Base-by-base conservation (phyloP, 92 coral and sea anemone genomes). In the Hydrozoanthus gracilis region DNA sequence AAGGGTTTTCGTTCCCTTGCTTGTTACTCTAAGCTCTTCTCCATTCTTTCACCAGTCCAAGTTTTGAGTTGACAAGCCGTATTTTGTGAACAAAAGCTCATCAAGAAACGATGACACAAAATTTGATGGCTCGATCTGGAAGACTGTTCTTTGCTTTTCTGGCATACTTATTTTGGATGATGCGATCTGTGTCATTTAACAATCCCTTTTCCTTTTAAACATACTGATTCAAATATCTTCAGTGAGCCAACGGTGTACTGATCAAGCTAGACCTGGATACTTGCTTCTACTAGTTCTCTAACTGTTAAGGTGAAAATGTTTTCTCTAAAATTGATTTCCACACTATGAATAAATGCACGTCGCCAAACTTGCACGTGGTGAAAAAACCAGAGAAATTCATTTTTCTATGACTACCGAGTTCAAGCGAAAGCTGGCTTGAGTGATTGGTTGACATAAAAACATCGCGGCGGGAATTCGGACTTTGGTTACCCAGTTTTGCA, bases 1-100 rank as follows among this genome's bases (percentile, higher is more conserved):
- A 64, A 93, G 86, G 50, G 90, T 87, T 82, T 93, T 93, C 55
- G 88, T 66, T 47, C 92, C 95, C 67, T 86, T 90, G 46, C 90
- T 89, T 13, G 89, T 93, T n/a, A 88, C 72, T 44, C 69, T 66
- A 7, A 91, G 89, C 15, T 91, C 93, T 71, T 90, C 93, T n/a
- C 89, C 89, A n/a, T 75, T 56, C 65, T 61, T 86, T 71, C 92
- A 71, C 93, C 91, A 91, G 6, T 88, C 86, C 84, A 77, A 20
- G 75, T 76, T 77, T 87, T 91, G 8, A 88, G 88, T 54, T 52
- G 70, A 64, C 17, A 39, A 4, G 88, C 86, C 12, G 13, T 82
- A 10, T 27, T 45, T 90, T 87, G 67, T 87, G 73, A 62, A 90
- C 65, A 44, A 90, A 87, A 27, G 91, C 87, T 76, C 87, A 48